Evolutionary conservation across 2,113 vertebrate genomes (phyloP), one percentile per base, ranked within the genome.

Genomic region (Corvus hawaiiensis): DNA sequence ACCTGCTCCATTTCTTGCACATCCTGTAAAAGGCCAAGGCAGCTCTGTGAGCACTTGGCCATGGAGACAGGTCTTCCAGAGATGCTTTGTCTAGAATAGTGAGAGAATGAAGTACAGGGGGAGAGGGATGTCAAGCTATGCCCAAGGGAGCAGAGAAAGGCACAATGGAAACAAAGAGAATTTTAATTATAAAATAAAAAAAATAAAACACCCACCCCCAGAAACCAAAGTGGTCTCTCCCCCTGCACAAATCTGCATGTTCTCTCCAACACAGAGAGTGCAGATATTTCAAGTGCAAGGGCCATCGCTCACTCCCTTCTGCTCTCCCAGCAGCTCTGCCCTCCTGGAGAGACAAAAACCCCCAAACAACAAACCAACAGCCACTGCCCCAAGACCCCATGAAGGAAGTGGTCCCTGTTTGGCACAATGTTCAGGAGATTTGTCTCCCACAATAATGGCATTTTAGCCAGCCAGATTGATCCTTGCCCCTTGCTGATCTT

Each of bases 171-270:
- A 96, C 61, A 74, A 73, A 71, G 73, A 87, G 8, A 75, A 56
- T 74, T 97, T 97, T 97, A 95, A 96, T 97, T 90, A 76, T 58
- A 81, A 94, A 94, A 87, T 7, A 59, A 76, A 61, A 68, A 73
- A 26, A 44, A 18, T 3, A 10, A 10, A 66, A 2, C 33, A 20
- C 11, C 59, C 64, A 59, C 11, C 13, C 78, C 39, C 56, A 75
- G 56, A 71, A 87, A 69, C 39, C 59, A 69, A 79, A 52, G 26
- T 33, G 39, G 39, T 86, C 48, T 97, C 68, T 64, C 5, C 24
- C 39, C 30, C 43, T 92, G 75, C 85, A 81, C 21, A 61, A 48
- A 93, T 84, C 73, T 85, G 32, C 44, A 20, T 10, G 13, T n/a
- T 81, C n/a, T 32, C 52, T 89, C 72, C 76, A 67, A 55, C 33